A percentile compares a stretch with the other conserved stretches of the same genome.
Evolutionary conservation across 53 echinoderm and acorn worm species (phyloP).

Genomic region (Holothuria leucospilota): DNA sequence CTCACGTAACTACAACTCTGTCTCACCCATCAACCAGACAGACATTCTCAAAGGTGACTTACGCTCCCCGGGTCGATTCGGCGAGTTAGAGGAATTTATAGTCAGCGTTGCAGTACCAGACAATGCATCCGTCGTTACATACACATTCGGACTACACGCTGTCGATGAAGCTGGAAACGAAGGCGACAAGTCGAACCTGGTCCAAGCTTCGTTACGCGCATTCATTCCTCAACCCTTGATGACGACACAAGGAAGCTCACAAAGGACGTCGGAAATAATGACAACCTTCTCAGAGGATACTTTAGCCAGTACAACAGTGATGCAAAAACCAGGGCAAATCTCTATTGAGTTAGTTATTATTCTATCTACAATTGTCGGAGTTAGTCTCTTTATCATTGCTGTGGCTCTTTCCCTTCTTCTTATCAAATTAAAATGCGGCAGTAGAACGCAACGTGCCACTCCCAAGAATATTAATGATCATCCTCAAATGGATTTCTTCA

Average conservation of each 20-base stretch:
- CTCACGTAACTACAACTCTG: neutral
- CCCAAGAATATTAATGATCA: too few species aligned
- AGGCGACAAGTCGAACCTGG: conserved; percentile 47
- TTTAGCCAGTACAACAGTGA: too few species aligned
- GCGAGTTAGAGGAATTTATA: conserved; percentile 34
- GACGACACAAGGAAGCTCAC: neutral
- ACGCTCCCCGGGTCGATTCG: conserved; percentile 35
- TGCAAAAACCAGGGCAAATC: too few species aligned
- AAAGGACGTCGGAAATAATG: too few species aligned
- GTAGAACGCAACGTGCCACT: too few species aligned
- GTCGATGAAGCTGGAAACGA: conserved; percentile 45
- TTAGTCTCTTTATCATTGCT: too few species aligned
- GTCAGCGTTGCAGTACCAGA: conserved; percentile 34
- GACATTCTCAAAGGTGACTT: conserved; percentile 41
- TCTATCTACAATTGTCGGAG: too few species aligned
- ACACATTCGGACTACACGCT: conserved; percentile 55
- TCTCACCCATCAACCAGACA: conserved; percentile 35
- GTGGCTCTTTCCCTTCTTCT: too few species aligned
- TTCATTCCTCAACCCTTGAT: conserved; percentile 17
- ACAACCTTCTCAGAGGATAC: too few species aligned
- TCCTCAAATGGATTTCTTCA: too few species aligned
- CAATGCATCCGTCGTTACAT: conserved; percentile 42
- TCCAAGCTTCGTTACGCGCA: conserved; percentile 40
- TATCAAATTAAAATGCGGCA: too few species aligned
- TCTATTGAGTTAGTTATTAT: too few species aligned